Evolutionary conservation across 2,888 invertebrate genomes (phyloP), one percentile per base, ranked within the genome.

Genomic region (Eupithecia vulgata): DNA sequence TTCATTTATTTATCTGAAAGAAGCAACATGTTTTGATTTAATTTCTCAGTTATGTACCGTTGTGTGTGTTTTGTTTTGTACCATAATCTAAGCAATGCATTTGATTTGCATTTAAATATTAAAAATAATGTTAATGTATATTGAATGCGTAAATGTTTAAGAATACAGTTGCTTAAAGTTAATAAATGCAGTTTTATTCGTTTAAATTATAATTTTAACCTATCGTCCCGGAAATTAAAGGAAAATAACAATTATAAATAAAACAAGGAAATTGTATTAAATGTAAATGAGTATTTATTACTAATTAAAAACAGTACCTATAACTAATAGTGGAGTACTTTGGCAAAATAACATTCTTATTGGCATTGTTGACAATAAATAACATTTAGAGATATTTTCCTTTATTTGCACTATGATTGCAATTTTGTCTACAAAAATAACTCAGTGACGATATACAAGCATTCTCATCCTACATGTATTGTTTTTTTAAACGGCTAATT

Each of bases 241-340:
- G 62, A 61, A 61, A 61, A 61, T 61, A 61, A 61, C n/a, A 64
- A 64, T 57, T 57, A 57, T 35, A 65, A 65, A 65, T 65, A 25
- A 65, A 65, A 30, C 34, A 37, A 66, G 42, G 42, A 65, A 70
- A 15, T 65, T n/a, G 10, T 30, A 35, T 65, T 65, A n/a, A 35
- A 40, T 65, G 12, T n/a, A 15, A 71, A 37, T 72, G 72, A 75
- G 67, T 75, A 72, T 70, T 75, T 74, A 71, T 69, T 74, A 45
- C 64, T 65, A 48, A n/a, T 57, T 40, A 45, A 37, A 70, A 52
- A 61, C 21, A 64, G 52, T 65, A 37, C 64, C 21, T 42, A 72
- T 45, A 70, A 74, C 59, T 71, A 66, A 8, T 21, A 48, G 57
- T 52, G 64, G 59, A 68, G 66, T 57, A 76, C 73, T 73, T 73